Percentiles rank a stretch among this genome's conserved stretches.
These are phyloP conservation scores for Hexactinellida sp. DNA, from an alignment of 37 sponge, comb jelly and placozoan genomes.

Conservation along the genomic window DNA sequence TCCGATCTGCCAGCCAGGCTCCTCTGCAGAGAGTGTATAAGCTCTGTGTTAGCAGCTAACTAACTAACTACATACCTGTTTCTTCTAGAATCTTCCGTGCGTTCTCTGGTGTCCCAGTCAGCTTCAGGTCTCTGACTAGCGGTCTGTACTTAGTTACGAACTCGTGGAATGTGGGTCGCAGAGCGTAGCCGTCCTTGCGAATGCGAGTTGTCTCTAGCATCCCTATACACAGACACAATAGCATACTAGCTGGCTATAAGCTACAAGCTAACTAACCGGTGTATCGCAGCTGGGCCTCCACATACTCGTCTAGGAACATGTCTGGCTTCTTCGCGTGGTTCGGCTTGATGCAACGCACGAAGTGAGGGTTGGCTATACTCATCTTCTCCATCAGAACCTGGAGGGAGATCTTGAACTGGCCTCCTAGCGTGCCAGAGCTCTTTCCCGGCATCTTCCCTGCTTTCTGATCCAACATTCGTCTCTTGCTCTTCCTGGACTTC, in stretches of 20 bases:
- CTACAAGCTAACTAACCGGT: background rate
- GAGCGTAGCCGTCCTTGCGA: slow-evolving; percentile 57
- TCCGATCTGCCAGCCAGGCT: slow-evolving; percentile 36
- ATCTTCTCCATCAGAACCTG: slow-evolving; percentile 66
- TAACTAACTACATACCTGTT: slow-evolving; percentile 14
- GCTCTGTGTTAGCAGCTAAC: background rate
- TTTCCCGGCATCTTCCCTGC: background rate
- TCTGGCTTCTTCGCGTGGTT: slow-evolving; percentile 33
- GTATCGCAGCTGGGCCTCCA: background rate
- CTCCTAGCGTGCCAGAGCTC: slow-evolving; percentile 37
- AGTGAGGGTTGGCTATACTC: slow-evolving; percentile 51
- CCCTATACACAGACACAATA: slow-evolving; percentile 17
- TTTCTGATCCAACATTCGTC: background rate
- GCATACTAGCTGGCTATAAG: background rate
- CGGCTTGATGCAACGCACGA: slow-evolving; percentile 69
- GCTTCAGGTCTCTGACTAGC: slow-evolving; percentile 20
- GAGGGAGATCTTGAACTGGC: slow-evolving; percentile 67
- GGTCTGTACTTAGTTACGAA: slow-evolving; percentile 38
- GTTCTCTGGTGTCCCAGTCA: slow-evolving; percentile 19
- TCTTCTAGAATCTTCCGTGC: slow-evolving; percentile 32
- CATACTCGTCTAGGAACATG: background rate
- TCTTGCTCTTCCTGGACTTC: slow-evolving; percentile 14
- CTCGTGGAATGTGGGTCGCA: slow-evolving; percentile 41
- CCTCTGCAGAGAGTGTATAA: background rate
- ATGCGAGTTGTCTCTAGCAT: slow-evolving; percentile 72